Evolutionary conservation across 2,113 vertebrate species (phyloP), one percentile per base, ranked within the genome.

Genomic region (Heterotilapia buettikoferi): DNA sequence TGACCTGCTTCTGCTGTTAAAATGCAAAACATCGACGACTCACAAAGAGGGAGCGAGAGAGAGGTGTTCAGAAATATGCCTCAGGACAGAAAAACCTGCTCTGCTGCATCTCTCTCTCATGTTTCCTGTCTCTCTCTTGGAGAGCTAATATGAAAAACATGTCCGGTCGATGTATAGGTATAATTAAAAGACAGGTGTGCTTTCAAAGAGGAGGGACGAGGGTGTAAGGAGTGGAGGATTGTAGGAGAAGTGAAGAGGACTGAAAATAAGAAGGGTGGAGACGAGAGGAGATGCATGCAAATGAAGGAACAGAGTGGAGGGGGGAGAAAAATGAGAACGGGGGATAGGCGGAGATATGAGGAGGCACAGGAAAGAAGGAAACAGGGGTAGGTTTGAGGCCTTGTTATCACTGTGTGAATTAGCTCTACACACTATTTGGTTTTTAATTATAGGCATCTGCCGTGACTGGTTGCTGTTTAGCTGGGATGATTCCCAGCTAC

Each of bases 101-200:
- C 88, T 84, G 40, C 89, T 29, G 31, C 73, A 61, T 78, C 33
- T 68, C 43, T 47, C 63, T 43, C 19, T 57, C 36, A n/a, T 16
- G 38, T 50, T 78, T n/a, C 40, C 57, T 31, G 12, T 59, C 76
- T 79, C 10, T 66, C 52, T 78, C n/a, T 56, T 63, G 14, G 85
- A 19, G 80, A 54, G 90, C 93, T 94, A 96, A 96, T 92, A 89
- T 84, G 91, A 96, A 96, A 94, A 96, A 94, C 93, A 92, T 92
- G 90, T 88, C 79, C 78, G 59, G 45, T 90, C 56, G 31, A 90
- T 86, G 81, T 82, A 40, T 90, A 94, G 93, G 90, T 96, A 91
- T 95, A 95, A 96, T 96, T 96, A 95, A 89, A 90, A 90, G 91
- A 81, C 86, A 90, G 89, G 88, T 88, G 63, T 87, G 91, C 79